phyloP scores from a whole-genome alignment of 2,113 vertebrate species.

The Uria lomvia region DNA sequence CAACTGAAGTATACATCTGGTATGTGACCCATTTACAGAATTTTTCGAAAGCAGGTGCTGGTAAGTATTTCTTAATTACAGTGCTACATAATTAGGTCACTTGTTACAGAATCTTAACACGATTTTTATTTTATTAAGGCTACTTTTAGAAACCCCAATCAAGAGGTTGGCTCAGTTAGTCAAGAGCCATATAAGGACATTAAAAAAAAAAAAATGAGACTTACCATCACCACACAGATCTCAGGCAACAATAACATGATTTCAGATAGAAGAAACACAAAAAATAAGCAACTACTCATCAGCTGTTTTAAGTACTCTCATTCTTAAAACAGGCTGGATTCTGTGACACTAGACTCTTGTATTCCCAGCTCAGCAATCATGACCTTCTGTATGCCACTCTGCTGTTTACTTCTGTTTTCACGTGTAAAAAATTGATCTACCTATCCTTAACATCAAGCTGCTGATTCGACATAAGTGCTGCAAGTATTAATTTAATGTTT shows the following conservation, averaged over 20 bases:
- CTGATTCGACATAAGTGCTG: slow-evolving; percentile 7
- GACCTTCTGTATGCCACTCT: neutral
- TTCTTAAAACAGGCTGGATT: neutral
- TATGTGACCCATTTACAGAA: neutral
- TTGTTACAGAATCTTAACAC: neutral
- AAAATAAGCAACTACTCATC: neutral
- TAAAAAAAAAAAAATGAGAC: neutral
- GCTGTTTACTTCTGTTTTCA: neutral
- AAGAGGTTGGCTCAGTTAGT: neutral
- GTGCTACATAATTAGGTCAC: neutral
- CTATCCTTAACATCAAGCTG: neutral
- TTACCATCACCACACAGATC: neutral
- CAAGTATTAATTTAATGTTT: slow-evolving; percentile 33
- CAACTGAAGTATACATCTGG: neutral
- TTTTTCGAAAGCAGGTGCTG: neutral
- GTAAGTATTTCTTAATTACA: neutral
- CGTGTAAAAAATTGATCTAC: neutral
- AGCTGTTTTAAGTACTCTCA: neutral
- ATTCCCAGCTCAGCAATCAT: neutral
- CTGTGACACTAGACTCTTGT: neutral
- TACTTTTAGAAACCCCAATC: neutral
- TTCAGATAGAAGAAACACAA: neutral
- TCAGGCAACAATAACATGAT: neutral
- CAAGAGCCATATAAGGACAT: neutral
- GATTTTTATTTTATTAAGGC: neutral